Conservation (phyloP, 2,797 vertebrate species). For the Lophotriccus pileatus region DNA sequence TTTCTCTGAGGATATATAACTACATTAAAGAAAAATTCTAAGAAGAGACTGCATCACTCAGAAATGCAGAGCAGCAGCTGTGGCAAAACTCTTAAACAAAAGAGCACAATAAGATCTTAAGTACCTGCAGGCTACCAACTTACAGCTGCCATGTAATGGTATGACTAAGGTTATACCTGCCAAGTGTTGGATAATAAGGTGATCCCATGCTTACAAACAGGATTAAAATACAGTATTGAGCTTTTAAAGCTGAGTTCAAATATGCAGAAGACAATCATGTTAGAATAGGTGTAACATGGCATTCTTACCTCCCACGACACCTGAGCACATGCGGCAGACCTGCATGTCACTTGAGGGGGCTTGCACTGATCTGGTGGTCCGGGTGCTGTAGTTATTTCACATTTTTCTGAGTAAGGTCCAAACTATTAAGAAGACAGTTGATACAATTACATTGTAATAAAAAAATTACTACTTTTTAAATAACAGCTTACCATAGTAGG, state of each 20-base stretch:
- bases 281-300: neutral
- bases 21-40: neutral
- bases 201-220: neutral
- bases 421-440: constrained; percentile 77
- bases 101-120: neutral
- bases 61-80: neutral
- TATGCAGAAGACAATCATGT: neutral
- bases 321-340: constrained; percentile 89
- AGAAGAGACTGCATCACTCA: neutral
- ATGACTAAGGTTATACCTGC: neutral
- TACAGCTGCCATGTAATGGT: neutral
- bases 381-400: constrained; percentile 89
- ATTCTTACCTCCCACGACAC: constrained; percentile 91
- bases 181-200: neutral
- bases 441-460: neutral
- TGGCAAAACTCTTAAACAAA: neutral
- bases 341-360: constrained; percentile 85
- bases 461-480: neutral
- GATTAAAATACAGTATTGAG: neutral
- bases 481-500: neutral
- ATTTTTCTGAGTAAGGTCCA: constrained; percentile 90
- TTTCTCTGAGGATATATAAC: neutral
- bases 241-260: neutral
- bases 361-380: constrained; percentile 92
- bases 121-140: neutral